A percentile compares a stretch with the other conserved stretches of the same genome.
Conservation (phyloP, 2,888 invertebrate genomes). For the Steromphala cineraria region DNA sequence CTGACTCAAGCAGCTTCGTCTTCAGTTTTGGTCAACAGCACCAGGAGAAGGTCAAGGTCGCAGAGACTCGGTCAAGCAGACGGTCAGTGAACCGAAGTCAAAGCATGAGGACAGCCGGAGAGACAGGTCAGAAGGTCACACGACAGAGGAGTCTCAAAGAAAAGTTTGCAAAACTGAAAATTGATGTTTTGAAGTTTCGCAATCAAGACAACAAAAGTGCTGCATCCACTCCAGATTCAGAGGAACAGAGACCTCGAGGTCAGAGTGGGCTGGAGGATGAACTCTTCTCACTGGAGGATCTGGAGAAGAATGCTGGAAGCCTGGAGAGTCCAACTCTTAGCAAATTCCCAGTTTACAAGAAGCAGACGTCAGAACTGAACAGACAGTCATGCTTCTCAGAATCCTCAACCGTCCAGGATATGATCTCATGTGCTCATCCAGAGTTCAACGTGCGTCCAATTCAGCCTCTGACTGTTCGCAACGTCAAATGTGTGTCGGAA, state of each 20-base stretch:
- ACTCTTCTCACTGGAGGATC: constrained; percentile 23
- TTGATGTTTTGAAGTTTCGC: not conserved
- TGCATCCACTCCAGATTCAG: not conserved
- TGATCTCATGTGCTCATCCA: constrained; percentile 78
- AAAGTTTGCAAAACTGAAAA: constrained; percentile 15
- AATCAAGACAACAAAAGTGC: not conserved
- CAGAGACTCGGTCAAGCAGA: not conserved
- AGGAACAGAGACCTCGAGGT: not conserved
- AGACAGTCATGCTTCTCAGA: constrained; percentile 59
- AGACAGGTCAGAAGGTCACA: constrained; percentile 9
- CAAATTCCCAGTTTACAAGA: constrained; percentile 62
- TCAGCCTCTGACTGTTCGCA: constrained; percentile 57
- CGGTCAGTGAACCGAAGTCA: constrained; percentile 30
- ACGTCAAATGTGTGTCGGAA: constrained; percentile 69
- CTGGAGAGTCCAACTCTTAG: constrained; percentile 46
- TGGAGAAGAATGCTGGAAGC: constrained; percentile 8
- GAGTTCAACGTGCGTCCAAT: constrained; percentile 81
- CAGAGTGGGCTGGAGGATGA: constrained; percentile 21
- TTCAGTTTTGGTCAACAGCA: constrained; percentile 5
- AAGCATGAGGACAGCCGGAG: constrained; percentile 35
- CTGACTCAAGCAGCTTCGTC: not conserved
- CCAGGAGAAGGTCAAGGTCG: not conserved
- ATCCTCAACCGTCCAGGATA: constrained; percentile 75
- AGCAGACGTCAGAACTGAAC: constrained; percentile 34
- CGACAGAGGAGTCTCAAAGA: constrained; percentile 11